These are phyloP conservation scores for Anoura caudifer DNA, from an alignment of 2,113 vertebrate species.

Conservation along the genomic window DNA sequence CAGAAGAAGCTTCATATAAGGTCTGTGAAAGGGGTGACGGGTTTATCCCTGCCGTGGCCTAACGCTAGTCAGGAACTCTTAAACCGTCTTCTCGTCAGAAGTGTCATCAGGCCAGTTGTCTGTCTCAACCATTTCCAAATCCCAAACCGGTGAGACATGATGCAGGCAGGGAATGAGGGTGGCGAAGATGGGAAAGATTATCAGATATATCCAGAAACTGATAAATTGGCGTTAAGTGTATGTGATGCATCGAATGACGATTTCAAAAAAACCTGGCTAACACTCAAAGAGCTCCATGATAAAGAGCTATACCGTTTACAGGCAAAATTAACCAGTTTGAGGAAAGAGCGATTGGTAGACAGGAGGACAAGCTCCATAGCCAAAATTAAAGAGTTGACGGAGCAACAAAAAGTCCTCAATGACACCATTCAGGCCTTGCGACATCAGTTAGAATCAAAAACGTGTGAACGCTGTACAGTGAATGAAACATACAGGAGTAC, in stretches of 20 bases:
- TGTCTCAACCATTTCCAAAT: neutral
- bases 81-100: neutral
- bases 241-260: neutral
- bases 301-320: neutral
- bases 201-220: fast-evolving
- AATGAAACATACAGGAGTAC: neutral
- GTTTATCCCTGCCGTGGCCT: neutral
- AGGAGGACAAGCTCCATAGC: fast-evolving
- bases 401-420: neutral
- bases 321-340: neutral
- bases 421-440: neutral
- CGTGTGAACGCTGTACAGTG: neutral
- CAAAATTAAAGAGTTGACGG: neutral
- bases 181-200: neutral
- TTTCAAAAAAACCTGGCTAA: neutral
- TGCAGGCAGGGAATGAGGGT: neutral
- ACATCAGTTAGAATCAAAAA: neutral
- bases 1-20: neutral
- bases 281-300: conserved; percentile 14
- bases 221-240: neutral
- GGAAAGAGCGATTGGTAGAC: neutral
- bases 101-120: fast-evolving
- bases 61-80: neutral
- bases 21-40: neutral
- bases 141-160: neutral